Evolutionary conservation across 2,113 vertebrate genomes (phyloP).

Genomic region (Syngnathus scovelli): DNA sequence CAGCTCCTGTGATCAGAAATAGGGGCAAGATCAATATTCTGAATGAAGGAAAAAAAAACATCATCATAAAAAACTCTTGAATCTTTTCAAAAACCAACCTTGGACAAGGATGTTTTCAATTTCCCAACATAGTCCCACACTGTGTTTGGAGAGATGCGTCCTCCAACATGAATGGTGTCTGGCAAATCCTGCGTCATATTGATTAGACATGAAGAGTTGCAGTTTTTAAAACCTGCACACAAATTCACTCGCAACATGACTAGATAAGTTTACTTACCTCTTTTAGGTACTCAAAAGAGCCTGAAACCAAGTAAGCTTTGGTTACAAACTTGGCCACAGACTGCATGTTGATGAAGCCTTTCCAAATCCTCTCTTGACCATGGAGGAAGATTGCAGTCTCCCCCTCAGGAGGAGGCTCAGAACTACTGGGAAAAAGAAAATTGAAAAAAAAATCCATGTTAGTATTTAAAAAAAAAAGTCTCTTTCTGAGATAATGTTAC

Average conservation of each 20-base stretch:
- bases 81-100: constrained; percentile 73
- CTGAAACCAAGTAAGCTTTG: constrained; percentile 94
- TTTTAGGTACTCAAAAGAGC: constrained; percentile 89
- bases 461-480: neutral
- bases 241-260: neutral
- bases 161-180: constrained; percentile 93
- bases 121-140: constrained; percentile 99
- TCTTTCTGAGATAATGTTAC: neutral
- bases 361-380: constrained; percentile 92
- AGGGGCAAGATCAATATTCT: neutral
- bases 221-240: neutral
- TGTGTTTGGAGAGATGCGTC: constrained; percentile 89
- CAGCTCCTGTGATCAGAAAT: constrained; percentile 77
- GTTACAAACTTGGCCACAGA: constrained; percentile 97
- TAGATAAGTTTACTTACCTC: constrained; percentile 75
- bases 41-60: neutral
- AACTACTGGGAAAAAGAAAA: constrained; percentile 68
- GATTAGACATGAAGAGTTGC: neutral
- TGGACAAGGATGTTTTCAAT: constrained; percentile 91
- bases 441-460: neutral
- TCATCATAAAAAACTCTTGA: fast-evolving
- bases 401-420: constrained; percentile 81
- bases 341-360: constrained; percentile 98
- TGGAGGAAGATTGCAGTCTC: constrained; percentile 90
- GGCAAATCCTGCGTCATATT: constrained; percentile 85